Conservation (phyloP, 2,888 invertebrate species). For the Xanthostigma xanthostigma region DNA sequence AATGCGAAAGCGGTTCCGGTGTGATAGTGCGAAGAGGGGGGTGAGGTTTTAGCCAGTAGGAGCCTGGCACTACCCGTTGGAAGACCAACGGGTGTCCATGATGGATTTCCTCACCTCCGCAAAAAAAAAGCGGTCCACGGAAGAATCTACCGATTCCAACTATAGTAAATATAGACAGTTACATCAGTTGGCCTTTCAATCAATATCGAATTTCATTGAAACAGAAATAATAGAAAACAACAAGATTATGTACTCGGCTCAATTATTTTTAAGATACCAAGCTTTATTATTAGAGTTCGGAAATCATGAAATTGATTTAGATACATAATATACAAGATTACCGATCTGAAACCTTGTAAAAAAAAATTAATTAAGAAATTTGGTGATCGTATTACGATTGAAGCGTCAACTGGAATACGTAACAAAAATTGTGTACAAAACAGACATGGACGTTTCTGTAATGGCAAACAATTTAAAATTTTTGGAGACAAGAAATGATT, state of each 20-base stretch:
- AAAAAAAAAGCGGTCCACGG: no score
- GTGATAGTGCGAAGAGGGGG: no score
- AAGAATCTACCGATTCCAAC: constrained; percentile 4
- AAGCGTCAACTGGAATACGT: constrained; percentile 13
- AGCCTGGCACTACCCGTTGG: no score
- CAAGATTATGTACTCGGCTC: constrained; percentile 10
- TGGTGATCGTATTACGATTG: constrained; percentile 15
- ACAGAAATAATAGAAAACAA: constrained; percentile 13
- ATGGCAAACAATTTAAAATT: constrained; percentile 12
- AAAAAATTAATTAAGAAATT: constrained; percentile 15
- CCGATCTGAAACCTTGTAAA: constrained; percentile 15
- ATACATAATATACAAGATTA: constrained; percentile 15
- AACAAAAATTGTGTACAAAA: constrained; percentile 16
- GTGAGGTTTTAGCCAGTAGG: no score
- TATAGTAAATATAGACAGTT: constrained; percentile 10
- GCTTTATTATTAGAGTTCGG: constrained; percentile 17
- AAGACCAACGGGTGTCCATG: no score
- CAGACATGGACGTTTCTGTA: constrained; percentile 15
- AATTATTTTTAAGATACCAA: constrained; percentile 16
- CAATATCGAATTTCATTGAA: constrained; percentile 9
- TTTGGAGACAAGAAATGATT: constrained; percentile 13
- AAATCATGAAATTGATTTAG: constrained; percentile 14
- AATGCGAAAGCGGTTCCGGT: no score
- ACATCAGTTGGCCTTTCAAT: constrained; percentile 11
- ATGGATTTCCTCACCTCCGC: no score